Percentiles rank a stretch among this genome's conserved stretches.
Evolutionary conservation across 2,888 invertebrate species (phyloP).

Genomic region (Aspidapion aeneum): DNA sequence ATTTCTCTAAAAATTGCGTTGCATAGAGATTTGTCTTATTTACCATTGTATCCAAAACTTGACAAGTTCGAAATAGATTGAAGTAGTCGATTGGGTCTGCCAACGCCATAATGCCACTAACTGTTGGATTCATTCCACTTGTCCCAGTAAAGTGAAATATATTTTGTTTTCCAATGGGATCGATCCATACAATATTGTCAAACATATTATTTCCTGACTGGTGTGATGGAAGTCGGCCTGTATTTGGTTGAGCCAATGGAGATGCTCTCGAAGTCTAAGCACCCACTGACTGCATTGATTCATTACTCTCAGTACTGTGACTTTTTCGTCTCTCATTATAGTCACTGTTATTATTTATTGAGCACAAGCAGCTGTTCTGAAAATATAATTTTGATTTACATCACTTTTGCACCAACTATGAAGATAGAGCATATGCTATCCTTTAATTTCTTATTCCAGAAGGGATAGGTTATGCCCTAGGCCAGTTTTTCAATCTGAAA

Average conservation of each 20-base stretch:
- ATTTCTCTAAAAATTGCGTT: slow-evolving; percentile 1
- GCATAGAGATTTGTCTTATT: slow-evolving; percentile 9
- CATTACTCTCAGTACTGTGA: background rate
- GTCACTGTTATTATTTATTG: background rate
- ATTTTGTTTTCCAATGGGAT: background rate
- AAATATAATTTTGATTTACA: too few species aligned
- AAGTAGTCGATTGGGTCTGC: slow-evolving; percentile 15
- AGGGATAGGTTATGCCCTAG: background rate
- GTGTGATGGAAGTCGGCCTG: background rate
- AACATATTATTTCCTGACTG: background rate
- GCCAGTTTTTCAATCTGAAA: background rate
- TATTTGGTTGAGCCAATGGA: background rate
- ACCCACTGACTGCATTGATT: background rate
- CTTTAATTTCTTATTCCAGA: background rate
- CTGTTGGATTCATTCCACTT: slow-evolving; percentile 6
- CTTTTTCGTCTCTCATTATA: background rate
- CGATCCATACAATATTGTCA: background rate
- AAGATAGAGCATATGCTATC: background rate
- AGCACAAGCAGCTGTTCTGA: background rate
- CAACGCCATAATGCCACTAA: slow-evolving; percentile 6
- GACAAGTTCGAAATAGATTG: slow-evolving; percentile 5
- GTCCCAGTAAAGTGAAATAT: slow-evolving; percentile 7
- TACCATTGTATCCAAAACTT: slow-evolving; percentile 7
- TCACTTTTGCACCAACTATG: background rate
- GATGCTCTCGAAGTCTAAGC: background rate